Conservation (phyloP, 2,888 invertebrate genomes). For the Hedya salicella region DNA sequence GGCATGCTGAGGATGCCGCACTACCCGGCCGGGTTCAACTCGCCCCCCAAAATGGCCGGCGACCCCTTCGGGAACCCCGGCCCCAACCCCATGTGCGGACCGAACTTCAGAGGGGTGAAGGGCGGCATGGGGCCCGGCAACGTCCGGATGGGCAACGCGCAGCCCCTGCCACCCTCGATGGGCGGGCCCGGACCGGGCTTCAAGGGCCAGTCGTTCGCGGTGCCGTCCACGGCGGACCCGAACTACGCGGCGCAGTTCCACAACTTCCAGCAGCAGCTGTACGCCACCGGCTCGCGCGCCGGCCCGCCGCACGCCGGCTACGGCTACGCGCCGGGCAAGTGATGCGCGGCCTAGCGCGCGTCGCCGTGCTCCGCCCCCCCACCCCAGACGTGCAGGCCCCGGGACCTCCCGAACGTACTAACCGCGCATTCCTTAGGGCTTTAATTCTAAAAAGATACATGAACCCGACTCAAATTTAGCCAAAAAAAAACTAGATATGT, state of each 20-base stretch:
- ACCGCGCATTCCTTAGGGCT: too few species aligned
- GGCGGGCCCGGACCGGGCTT: slow-evolving; percentile 88
- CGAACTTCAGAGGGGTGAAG: slow-evolving; percentile 74
- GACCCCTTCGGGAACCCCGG: slow-evolving; percentile 68
- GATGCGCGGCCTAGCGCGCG: slow-evolving; percentile 59
- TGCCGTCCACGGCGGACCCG: slow-evolving; percentile 94
- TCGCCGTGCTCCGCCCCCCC: too few species aligned
- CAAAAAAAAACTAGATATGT: too few species aligned
- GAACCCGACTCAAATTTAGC: too few species aligned
- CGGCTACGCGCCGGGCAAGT: slow-evolving; percentile 81
- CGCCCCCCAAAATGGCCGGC: slow-evolving; percentile 76
- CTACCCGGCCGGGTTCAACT: slow-evolving; percentile 77
- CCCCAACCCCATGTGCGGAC: slow-evolving; percentile 69
- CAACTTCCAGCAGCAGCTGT: slow-evolving; percentile 97
- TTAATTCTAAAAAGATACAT: too few species aligned
- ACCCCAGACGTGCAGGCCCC: too few species aligned
- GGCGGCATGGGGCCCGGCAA: slow-evolving; percentile 65
- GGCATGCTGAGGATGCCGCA: slow-evolving; percentile 79
- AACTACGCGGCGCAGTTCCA: slow-evolving; percentile 98
- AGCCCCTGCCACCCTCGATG: slow-evolving; percentile 92
- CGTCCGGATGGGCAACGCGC: slow-evolving; percentile 83
- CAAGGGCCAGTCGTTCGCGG: slow-evolving; percentile 92
- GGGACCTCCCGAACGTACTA: too few species aligned
- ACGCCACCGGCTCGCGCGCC: slow-evolving; percentile 89
- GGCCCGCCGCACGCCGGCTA: slow-evolving; percentile 77